Conservation (phyloP, 2,888 invertebrate genomes). For the Cremastobaeus sp. region DNA sequence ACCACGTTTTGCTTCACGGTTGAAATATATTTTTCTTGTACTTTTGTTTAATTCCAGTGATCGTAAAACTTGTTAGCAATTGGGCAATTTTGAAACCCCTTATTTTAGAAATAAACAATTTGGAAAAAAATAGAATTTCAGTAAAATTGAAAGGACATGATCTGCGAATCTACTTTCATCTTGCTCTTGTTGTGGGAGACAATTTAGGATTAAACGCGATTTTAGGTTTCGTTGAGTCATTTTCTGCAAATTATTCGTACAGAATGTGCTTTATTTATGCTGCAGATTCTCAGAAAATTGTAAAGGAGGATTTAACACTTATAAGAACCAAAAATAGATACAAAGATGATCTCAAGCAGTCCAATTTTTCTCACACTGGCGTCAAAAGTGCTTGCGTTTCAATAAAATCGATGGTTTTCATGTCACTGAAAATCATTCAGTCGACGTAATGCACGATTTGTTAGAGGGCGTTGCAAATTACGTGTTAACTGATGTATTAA, state of each 20-base stretch:
- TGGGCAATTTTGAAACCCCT: background rate
- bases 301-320: background rate
- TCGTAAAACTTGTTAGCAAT: conserved; percentile 2
- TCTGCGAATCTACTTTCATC: background rate
- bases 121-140: background rate
- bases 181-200: conserved; percentile 3
- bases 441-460: conserved; percentile 13
- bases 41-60: conserved; percentile 5
- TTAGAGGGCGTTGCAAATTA: conserved; percentile 15
- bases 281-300: background rate
- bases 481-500: background rate
- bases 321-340: background rate
- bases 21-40: conserved; percentile 8
- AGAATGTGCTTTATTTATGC: background rate
- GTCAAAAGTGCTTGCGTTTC: no score
- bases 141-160: background rate
- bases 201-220: conserved; percentile 2
- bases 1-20: background rate
- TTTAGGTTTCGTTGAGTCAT: background rate
- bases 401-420: conserved; percentile 6
- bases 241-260: background rate
- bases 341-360: background rate
- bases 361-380: background rate
- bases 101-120: background rate
- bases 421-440: conserved; percentile 9